Conservation (phyloP, 2,113 vertebrate species). For the Misgurnus mizolepis region DNA sequence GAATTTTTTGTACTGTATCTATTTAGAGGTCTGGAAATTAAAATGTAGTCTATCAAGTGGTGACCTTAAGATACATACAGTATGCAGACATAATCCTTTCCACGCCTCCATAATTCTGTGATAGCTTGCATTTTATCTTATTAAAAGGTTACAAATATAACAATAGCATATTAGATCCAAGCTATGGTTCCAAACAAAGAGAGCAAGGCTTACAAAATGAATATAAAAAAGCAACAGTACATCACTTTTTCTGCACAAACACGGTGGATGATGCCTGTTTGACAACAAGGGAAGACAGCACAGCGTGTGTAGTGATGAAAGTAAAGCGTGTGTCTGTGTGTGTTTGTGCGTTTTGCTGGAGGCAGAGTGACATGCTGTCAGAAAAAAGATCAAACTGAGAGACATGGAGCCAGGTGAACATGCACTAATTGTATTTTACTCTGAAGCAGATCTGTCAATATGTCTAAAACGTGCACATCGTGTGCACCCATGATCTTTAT, state of each 20-base stretch:
- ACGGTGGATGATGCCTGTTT: constrained; percentile 3
- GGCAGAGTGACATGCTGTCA: constrained; percentile 57
- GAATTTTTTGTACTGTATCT: background rate
- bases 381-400: constrained; percentile 54
- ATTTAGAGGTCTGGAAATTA: background rate
- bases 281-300: constrained; percentile 38
- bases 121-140: background rate
- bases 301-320: constrained; percentile 35
- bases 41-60: background rate
- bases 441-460: constrained; percentile 33
- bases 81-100: background rate
- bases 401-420: constrained; percentile 27
- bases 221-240: background rate
- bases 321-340: constrained; percentile 27
- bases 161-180: background rate
- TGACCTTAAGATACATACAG: background rate
- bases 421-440: constrained; percentile 35
- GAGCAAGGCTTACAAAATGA: background rate
- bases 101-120: background rate
- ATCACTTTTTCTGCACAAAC: background rate
- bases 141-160: constrained; percentile 1
- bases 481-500: constrained; percentile 30
- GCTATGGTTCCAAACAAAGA: background rate
- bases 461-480: constrained; percentile 19
- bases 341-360: constrained; percentile 28